Evolutionary conservation across 2,113 vertebrate genomes (phyloP).

Genomic region (Pseudopodoces humilis): DNA sequence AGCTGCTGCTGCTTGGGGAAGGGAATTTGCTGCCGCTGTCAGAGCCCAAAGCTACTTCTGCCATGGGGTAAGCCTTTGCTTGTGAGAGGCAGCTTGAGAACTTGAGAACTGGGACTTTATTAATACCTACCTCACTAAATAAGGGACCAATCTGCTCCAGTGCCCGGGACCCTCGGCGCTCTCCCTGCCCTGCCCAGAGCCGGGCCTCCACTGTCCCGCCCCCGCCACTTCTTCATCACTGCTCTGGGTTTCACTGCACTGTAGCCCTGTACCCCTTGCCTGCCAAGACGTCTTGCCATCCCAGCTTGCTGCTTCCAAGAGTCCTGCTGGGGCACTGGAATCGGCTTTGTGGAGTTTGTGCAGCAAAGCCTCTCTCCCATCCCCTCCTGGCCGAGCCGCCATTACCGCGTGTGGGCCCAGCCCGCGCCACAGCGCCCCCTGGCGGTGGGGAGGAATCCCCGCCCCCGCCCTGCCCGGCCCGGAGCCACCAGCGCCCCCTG

Average conservation of each 20-base stretch:
- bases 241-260: neutral
- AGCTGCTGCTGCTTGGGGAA: too few relatives aligned
- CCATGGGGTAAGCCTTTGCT: accelerated
- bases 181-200: neutral
- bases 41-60: neutral
- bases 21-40: accelerated
- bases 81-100: neutral
- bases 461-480: neutral
- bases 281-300: accelerated
- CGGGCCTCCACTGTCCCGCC: accelerated
- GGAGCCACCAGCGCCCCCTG: neutral
- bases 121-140: neutral
- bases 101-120: neutral
- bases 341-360: neutral
- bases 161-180: too few relatives aligned
- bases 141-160: accelerated
- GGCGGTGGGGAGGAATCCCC: accelerated
- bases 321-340: neutral
- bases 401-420: accelerated
- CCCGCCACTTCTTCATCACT: accelerated
- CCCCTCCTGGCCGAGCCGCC: accelerated
- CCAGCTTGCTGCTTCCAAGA: neutral
- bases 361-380: neutral
- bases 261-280: neutral
- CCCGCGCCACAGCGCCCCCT: neutral